These are phyloP conservation scores for Rotaria macrura DNA, from an alignment of 2,888 invertebrate species.

Conservation along the genomic window DNA sequence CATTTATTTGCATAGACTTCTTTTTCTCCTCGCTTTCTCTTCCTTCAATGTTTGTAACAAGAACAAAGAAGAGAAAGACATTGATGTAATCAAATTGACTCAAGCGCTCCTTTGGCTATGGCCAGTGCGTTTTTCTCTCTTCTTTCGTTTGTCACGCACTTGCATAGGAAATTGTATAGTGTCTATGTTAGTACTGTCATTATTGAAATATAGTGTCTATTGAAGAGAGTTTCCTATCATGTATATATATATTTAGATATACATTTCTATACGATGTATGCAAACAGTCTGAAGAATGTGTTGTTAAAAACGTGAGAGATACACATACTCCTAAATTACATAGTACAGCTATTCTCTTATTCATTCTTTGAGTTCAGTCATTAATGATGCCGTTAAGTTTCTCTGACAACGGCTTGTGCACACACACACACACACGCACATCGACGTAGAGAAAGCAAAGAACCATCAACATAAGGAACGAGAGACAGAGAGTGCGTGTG, in stretches of 20 bases:
- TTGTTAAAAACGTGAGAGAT: not conserved
- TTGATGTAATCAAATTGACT: conserved; percentile 3
- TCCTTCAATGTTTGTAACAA: not conserved
- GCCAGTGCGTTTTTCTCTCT: not conserved
- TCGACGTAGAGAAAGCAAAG: not conserved
- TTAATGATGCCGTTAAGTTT: not conserved
- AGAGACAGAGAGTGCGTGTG: not conserved
- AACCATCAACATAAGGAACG: not conserved
- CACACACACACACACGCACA: not conserved
- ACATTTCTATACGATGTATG: not conserved
- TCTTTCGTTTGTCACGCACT: not conserved
- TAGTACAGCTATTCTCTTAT: not conserved
- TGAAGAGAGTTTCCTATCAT: not conserved
- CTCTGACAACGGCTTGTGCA: not conserved
- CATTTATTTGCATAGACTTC: not conserved
- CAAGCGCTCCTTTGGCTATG: not conserved
- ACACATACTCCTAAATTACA: not conserved
- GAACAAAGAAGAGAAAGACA: not conserved
- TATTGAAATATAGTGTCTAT: not conserved
- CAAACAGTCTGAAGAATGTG: not conserved
- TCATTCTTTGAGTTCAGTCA: not conserved
- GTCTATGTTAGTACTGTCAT: not conserved
- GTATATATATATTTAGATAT: not conserved
- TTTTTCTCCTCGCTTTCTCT: not conserved
- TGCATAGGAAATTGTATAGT: not conserved